A percentile compares a stretch with the other conserved stretches of the same genome.
These are phyloP conservation scores for Podabrus alpinus DNA, from an alignment of 2,888 invertebrate genomes.

Conservation along the genomic window DNA sequence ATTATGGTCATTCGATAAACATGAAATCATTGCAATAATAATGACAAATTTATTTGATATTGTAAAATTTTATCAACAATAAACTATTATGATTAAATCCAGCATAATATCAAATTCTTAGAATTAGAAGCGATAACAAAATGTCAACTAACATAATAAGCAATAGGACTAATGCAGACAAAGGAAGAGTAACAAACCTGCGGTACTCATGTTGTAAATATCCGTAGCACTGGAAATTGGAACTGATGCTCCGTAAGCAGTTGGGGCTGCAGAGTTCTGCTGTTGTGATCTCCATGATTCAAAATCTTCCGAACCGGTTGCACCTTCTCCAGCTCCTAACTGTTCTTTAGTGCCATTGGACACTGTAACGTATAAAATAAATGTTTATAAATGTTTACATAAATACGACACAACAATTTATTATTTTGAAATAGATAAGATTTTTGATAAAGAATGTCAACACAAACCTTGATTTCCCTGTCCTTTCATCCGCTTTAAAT, in stretches of 20 bases:
- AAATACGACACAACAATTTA: neutral
- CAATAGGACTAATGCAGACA: too few species aligned
- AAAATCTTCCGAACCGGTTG: slow-evolving; percentile 63
- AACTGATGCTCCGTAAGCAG: slow-evolving; percentile 55
- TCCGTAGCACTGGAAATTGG: slow-evolving; percentile 73
- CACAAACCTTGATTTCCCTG: slow-evolving; percentile 78
- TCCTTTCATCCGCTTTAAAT: slow-evolving; percentile 80
- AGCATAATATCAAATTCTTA: neutral
- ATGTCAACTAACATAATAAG: too few species aligned
- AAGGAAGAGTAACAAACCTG: too few species aligned
- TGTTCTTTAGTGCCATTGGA: slow-evolving; percentile 81
- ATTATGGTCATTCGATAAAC: neutral
- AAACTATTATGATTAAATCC: neutral
- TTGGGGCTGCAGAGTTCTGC: slow-evolving; percentile 58
- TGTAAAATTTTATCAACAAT: neutral
- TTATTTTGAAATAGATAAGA: neutral
- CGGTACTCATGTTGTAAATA: slow-evolving; percentile 68
- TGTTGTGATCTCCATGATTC: slow-evolving; percentile 78
- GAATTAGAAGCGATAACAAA: neutral
- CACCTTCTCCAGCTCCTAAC: slow-evolving; percentile 71
- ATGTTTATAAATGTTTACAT: neutral
- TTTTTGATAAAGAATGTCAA: slow-evolving; percentile 23
- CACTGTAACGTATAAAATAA: slow-evolving; percentile 55
- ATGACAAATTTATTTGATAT: neutral
- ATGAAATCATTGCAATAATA: neutral